Evolutionary conservation across 2,113 vertebrate genomes (phyloP).

Genomic region (Eulacestoma nigropectus): DNA sequence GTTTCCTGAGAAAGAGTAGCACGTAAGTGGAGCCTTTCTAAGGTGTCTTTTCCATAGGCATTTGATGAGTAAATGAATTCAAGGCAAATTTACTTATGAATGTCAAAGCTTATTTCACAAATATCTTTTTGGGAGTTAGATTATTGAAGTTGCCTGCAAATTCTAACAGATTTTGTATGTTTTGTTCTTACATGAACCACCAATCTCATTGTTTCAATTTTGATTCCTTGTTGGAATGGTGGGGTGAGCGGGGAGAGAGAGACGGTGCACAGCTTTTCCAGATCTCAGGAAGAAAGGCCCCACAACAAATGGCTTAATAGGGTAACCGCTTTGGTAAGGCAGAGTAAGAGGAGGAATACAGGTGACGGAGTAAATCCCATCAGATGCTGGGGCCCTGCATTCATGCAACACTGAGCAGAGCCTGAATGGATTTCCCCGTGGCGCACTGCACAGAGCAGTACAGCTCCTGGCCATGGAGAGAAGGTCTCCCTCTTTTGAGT

Average conservation of each 20-base stretch:
- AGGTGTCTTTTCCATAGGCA: background rate
- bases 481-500: background rate
- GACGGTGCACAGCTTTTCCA: background rate
- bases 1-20: background rate
- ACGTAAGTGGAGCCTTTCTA: background rate
- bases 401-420: accelerated
- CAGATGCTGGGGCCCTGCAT: accelerated
- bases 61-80: background rate
- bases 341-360: background rate
- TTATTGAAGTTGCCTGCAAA: background rate
- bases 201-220: background rate
- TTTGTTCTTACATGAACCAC: background rate
- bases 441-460: accelerated
- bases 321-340: background rate
- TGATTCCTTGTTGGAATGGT: background rate
- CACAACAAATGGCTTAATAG: background rate
- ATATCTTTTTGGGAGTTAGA: background rate
- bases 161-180: background rate
- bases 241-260: accelerated
- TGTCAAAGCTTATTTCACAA: background rate
- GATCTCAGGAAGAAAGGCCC: background rate
- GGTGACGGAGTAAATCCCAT: background rate
- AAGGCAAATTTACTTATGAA: background rate
- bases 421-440: background rate
- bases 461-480: background rate